Base-by-base conservation (phyloP, 2,888 invertebrate species). In the Pharmacophagus antenor region DNA sequence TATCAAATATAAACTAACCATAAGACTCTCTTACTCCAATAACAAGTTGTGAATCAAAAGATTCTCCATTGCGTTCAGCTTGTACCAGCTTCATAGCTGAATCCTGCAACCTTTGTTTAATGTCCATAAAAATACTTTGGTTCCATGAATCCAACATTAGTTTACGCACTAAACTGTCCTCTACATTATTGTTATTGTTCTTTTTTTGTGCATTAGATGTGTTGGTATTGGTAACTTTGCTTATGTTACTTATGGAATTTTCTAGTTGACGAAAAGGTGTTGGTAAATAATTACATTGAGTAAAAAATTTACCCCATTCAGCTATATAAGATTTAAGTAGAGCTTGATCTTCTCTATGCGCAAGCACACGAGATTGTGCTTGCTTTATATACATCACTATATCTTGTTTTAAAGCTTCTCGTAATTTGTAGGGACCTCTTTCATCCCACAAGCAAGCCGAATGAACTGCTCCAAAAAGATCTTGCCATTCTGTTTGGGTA, bases 81-180 rank as follows among this genome's bases (percentile, higher is more conserved):
- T 98, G 96, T 8, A 99, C 98, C 66, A 99, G 92, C 85, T 98
- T 97, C 98, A 99, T 99, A 2, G 99, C 99, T 70, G 98, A 98
- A 79, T 96, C 95, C 84, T 98, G 97, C 52, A 98, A 89, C 66
- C 97, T 93, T 77, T 97, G 95, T 82, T 98, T 98, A 67, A 99
- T 98, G 80, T 97, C 96, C 80, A 94, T 94, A 85, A 99, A 99
- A 76, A 99, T 99, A 80, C 96, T 97, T 79, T 96, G 95, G 89
- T 99, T 99, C 99, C 99, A 99, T 62, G 97, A 97, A 83, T 99
- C 98, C 65, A 99, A 91, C 99, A 99, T 99, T 63, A 99, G 88
- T 93, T 99, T 93, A 12, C 98, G 93, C 53, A 99, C 98, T 71
- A 98, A 94, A 84, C 97, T 97, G 74, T 98, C 98, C 69, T 98